A percentile compares a stretch with the other conserved stretches of the same genome.
These are phyloP conservation scores for Torymus tubicola DNA, from an alignment of 2,888 invertebrate genomes.

Conservation along the genomic window DNA sequence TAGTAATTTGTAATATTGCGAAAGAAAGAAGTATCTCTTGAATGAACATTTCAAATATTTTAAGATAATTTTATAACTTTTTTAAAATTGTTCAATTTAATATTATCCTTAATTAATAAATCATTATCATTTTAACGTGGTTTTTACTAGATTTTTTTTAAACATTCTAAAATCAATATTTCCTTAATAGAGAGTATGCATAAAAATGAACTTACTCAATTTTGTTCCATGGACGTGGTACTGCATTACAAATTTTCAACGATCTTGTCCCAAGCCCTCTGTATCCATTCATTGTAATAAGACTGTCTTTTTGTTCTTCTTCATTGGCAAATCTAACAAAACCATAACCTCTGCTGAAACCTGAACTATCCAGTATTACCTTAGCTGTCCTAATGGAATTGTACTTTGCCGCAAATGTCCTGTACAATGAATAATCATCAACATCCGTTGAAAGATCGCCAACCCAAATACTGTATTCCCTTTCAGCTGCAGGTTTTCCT, in stretches of 20 bases:
- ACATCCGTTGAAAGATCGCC: constrained; percentile 95
- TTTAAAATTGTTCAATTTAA: too few species aligned
- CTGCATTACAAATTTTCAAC: constrained; percentile 94
- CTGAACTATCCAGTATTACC: constrained; percentile 93
- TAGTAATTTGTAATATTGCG: too few species aligned
- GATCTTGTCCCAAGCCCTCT: constrained; percentile 92
- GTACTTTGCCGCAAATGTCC: constrained; percentile 94
- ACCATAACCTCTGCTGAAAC: constrained; percentile 96
- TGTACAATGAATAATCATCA: constrained; percentile 94
- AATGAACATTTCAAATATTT: constrained; percentile 7
- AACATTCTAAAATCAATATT: constrained; percentile 35
- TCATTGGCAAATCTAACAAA: constrained; percentile 96
- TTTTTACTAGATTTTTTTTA: not conserved
- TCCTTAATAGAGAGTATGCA: constrained; percentile 10
- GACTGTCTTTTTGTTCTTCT: constrained; percentile 94
- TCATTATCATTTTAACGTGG: too few species aligned
- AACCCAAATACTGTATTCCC: constrained; percentile 97
- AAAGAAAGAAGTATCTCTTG: constrained; percentile 6
- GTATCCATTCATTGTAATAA: constrained; percentile 95
- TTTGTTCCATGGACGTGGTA: constrained; percentile 85
- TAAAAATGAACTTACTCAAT: constrained; percentile 66
- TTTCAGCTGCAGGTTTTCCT: constrained; percentile 83
- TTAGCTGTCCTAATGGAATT: constrained; percentile 96
- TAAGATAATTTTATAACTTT: too few species aligned
- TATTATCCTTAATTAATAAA: too few species aligned